Evolutionary conservation across 1,140 invertebrate species (phyloP).

Genomic region (Akabosia matsudoensis): DNA sequence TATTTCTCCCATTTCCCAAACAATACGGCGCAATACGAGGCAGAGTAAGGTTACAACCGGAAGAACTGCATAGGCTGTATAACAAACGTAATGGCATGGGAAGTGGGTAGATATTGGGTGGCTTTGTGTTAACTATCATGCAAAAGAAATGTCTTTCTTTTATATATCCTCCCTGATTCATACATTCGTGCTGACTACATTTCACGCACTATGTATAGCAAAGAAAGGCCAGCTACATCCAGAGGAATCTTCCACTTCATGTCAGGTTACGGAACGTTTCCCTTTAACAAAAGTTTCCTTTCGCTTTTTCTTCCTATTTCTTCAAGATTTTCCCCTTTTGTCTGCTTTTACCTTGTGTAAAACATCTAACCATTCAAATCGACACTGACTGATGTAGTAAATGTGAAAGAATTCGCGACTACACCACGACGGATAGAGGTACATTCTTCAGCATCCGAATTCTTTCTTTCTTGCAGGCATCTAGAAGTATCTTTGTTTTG

Average conservation of each 20-base stretch:
- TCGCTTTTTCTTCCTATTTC: conserved; percentile 28
- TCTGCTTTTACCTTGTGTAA: background rate
- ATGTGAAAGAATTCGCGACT: background rate
- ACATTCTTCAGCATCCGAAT: no score
- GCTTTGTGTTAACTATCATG: no score
- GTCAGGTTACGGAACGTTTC: conserved; percentile 34
- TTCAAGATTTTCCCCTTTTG: background rate
- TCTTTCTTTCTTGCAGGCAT: background rate
- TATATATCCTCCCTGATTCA: background rate
- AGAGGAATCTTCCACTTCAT: background rate
- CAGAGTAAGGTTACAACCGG: no score
- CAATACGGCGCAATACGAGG: no score
- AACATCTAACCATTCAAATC: background rate
- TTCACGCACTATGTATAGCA: background rate
- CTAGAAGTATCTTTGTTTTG: background rate
- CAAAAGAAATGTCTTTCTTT: background rate
- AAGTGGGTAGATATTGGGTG: background rate
- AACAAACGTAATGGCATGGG: no score
- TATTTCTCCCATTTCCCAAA: no score
- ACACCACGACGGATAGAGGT: no score
- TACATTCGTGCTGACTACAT: background rate
- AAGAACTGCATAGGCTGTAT: no score
- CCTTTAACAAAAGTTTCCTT: conserved; percentile 26
- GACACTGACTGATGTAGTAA: background rate
- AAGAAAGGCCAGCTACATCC: no score